Evolutionary conservation across 2,888 invertebrate genomes (phyloP).

Genomic region (Zygaena filipendulae): DNA sequence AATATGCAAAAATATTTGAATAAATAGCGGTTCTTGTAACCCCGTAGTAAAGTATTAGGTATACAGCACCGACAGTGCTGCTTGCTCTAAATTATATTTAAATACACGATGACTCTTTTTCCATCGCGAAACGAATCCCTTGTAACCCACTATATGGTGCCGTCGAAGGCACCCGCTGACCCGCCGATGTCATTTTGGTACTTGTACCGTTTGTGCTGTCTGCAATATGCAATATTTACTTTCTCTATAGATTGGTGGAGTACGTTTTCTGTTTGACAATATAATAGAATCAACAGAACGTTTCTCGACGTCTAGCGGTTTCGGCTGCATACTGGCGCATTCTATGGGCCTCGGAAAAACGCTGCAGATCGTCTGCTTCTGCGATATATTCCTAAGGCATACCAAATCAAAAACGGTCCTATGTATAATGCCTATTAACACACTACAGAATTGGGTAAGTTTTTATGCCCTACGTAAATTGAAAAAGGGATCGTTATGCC

Average conservation of each 20-base stretch:
- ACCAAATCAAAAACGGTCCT: conserved; percentile 90
- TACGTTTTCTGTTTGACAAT: conserved; percentile 96
- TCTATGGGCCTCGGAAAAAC: conserved; percentile 99
- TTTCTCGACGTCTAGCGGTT: conserved; percentile 88
- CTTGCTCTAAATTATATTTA: no score
- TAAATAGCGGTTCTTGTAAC: no score
- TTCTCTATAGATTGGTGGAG: conserved; percentile 82
- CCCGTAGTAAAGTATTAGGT: no score
- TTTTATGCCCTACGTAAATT: not conserved
- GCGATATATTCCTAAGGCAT: conserved; percentile 93
- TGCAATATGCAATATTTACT: conserved; percentile 4
- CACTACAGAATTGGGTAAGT: conserved; percentile 93
- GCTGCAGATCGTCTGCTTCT: conserved; percentile 93
- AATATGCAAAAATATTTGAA: no score
- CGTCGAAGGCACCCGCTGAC: no score
- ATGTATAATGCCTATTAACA: conserved; percentile 98
- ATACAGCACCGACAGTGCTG: no score
- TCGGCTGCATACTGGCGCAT: conserved; percentile 98
- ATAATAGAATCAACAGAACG: conserved; percentile 93
- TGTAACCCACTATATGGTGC: no score
- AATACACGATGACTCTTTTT: no score
- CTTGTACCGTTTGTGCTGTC: conserved; percentile 2
- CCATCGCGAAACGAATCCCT: no score
- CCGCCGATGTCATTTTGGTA: no score
- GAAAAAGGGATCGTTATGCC: no score